These are phyloP conservation scores for Loripinus fragilis DNA, from an alignment of 2,888 invertebrate species.

Conservation along the genomic window DNA sequence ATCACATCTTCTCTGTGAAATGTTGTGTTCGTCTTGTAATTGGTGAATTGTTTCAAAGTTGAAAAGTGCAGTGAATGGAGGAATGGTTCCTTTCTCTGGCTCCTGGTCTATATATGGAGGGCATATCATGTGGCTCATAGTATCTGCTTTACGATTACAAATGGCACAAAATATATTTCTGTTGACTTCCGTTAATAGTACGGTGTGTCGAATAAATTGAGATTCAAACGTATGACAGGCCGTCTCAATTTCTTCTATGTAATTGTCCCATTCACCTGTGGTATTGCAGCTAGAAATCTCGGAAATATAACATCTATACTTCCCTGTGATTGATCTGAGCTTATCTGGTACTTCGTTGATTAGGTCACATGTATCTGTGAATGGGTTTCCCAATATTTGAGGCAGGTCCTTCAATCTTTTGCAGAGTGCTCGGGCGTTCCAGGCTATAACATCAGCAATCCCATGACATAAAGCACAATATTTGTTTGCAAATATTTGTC, in stretches of 20 bases:
- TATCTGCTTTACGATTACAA: too few relatives aligned
- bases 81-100: too few relatives aligned
- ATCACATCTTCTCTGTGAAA: too few relatives aligned
- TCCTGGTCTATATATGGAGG: too few relatives aligned
- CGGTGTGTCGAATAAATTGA: neutral
- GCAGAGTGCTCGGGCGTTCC: neutral
- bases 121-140: too few relatives aligned
- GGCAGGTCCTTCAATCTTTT: neutral
- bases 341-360: neutral
- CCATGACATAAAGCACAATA: neutral
- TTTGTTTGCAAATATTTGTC: neutral
- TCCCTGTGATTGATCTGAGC: neutral
- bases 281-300: neutral
- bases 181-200: neutral
- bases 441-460: neutral
- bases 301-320: neutral
- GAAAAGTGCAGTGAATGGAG: too few relatives aligned
- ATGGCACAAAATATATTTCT: neutral
- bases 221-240: neutral
- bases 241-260: neutral
- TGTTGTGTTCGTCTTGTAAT: too few relatives aligned
- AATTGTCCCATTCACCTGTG: neutral
- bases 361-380: neutral
- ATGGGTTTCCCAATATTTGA: neutral
- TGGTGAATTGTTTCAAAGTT: too few relatives aligned